Evolutionary conservation across 2,797 vertebrate genomes (phyloP).

Genomic region (Decapterus maruadsi): DNA sequence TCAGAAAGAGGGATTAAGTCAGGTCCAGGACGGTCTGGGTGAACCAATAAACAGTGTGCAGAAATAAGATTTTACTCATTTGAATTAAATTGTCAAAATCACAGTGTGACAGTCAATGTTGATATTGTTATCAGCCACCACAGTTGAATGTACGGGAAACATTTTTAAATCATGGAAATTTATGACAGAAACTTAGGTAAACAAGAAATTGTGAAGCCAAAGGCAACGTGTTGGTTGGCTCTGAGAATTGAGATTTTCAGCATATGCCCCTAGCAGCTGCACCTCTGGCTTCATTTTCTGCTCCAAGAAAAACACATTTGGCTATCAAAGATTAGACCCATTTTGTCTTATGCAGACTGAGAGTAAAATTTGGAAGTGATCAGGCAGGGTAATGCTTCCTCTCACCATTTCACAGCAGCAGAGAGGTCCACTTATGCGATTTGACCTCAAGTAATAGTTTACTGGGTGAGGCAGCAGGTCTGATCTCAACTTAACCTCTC

Average conservation of each 20-base stretch:
- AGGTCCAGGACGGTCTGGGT: neutral
- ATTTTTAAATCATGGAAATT: constrained; percentile 1
- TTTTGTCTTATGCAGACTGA: constrained; percentile 2
- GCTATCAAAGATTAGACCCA: neutral
- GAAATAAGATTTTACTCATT: neutral
- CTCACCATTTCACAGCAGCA: constrained; percentile 4
- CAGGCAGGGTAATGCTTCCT: constrained; percentile 7
- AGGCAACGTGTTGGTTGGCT: constrained; percentile 25
- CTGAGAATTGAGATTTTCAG: constrained; percentile 1
- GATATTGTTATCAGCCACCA: neutral
- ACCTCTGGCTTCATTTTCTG: constrained; percentile 2
- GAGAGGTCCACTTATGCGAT: constrained; percentile 30
- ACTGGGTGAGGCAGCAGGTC: constrained; percentile 31
- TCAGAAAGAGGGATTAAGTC: too few relatives aligned
- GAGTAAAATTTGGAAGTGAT: neutral
- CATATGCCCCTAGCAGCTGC: constrained; percentile 3
- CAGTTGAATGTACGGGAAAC: neutral
- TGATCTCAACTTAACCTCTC: constrained; percentile 48
- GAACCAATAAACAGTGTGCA: neutral
- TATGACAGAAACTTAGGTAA: neutral
- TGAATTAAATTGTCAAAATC: neutral
- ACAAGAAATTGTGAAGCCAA: neutral
- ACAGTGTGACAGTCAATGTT: neutral
- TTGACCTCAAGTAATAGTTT: constrained; percentile 47
- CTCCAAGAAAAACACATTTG: neutral